These are phyloP conservation scores for Rotaria magnacalcarata DNA, from an alignment of 2,888 invertebrate species.

Conservation along the genomic window DNA sequence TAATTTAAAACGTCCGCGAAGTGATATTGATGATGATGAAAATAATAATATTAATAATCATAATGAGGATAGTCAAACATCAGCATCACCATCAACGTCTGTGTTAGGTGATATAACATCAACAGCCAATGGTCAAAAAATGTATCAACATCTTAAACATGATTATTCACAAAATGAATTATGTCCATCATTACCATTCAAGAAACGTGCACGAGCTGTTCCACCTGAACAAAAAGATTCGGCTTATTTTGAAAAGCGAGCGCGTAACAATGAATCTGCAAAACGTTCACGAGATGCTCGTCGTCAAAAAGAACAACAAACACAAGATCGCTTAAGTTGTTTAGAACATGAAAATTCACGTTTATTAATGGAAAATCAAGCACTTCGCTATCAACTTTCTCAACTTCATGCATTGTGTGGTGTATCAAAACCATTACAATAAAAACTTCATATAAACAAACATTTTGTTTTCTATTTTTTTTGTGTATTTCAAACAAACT, in stretches of 20 bases:
- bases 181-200: background rate
- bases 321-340: background rate
- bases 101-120: background rate
- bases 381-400: background rate
- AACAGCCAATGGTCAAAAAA: background rate
- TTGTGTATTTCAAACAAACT: background rate
- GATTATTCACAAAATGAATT: conserved; percentile 1
- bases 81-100: background rate
- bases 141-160: background rate
- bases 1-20: too few relatives aligned
- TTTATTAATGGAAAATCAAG: background rate
- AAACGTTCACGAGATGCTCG: background rate
- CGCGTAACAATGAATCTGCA: conserved; percentile 9
- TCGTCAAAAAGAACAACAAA: background rate
- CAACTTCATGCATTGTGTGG: background rate
- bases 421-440: background rate
- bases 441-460: background rate
- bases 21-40: too few relatives aligned
- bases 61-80: background rate
- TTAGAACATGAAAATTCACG: conserved; percentile 9
- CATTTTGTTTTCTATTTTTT: conserved; percentile 4
- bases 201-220: background rate
- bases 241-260: conserved; percentile 1
- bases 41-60: too few relatives aligned
- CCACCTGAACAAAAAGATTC: conserved; percentile 5